phyloP scores from a whole-genome alignment of 1,140 invertebrate species.

The Chironomus tepperi region DNA sequence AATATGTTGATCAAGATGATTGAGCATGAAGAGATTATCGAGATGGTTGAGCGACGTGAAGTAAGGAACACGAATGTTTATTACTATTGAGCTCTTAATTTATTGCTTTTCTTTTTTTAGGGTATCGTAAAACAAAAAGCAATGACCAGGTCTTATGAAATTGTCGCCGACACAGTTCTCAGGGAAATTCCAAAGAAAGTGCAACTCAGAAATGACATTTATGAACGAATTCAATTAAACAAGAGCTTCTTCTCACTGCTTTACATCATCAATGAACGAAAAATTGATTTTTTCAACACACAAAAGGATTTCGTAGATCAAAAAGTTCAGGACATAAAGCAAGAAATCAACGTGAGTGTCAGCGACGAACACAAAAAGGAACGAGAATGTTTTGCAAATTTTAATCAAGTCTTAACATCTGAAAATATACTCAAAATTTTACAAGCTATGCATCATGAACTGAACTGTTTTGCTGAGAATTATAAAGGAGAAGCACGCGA shows the following conservation, averaged over 20 bases:
- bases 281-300: background rate
- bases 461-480: background rate
- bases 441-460: background rate
- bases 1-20: background rate
- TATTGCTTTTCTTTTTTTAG: too few relatives aligned
- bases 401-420: background rate
- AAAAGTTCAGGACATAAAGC: background rate
- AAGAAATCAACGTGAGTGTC: background rate
- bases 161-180: background rate
- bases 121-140: background rate
- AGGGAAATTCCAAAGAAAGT: background rate
- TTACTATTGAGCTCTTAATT: too few relatives aligned
- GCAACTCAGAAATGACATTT: background rate
- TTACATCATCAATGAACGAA: background rate
- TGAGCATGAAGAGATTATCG: background rate
- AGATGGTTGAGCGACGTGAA: background rate
- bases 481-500: background rate
- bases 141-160: background rate
- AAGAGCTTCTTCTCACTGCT: background rate
- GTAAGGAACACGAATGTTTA: too few relatives aligned
- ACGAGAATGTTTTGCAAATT: background rate
- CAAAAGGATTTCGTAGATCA: background rate
- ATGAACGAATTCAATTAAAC: background rate
- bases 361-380: background rate
- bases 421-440: background rate